phyloP scores from a whole-genome alignment of 2,888 invertebrate species.

The Seira musarum region DNA sequence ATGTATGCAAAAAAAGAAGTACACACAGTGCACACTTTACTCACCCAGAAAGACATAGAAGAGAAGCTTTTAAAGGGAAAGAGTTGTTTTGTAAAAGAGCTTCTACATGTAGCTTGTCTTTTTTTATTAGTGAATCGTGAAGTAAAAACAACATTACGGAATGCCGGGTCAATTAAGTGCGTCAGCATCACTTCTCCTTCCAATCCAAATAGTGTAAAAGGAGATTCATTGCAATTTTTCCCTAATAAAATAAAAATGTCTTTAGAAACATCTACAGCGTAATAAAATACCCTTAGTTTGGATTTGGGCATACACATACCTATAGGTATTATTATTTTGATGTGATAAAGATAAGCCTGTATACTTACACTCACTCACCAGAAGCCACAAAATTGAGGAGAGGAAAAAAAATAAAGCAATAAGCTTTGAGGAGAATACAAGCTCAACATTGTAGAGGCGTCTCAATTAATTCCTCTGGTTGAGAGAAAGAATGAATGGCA shows the following conservation, averaged over 20 bases:
- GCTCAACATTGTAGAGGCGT: too few species aligned
- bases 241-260: neutral
- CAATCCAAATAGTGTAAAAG: neutral
- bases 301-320: neutral
- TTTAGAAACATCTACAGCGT: neutral
- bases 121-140: slow-evolving; percentile 52
- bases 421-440: too few species aligned
- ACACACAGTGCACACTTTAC: too few species aligned
- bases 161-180: slow-evolving; percentile 47
- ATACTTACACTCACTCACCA: neutral
- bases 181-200: neutral
- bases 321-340: neutral
- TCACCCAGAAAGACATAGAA: too few species aligned
- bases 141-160: slow-evolving; percentile 26
- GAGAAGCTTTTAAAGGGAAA: neutral
- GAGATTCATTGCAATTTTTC: slow-evolving; percentile 33
- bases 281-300: neutral
- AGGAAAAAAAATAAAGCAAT: neutral
- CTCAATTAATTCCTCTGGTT: slow-evolving; percentile 49
- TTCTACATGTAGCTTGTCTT: slow-evolving; percentile 50
- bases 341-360: neutral
- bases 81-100: slow-evolving; percentile 18
- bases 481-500: slow-evolving; percentile 46
- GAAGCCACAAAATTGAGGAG: neutral
- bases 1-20: neutral